Base-by-base conservation (phyloP, 2,113 vertebrate species). In the Pipa parva region DNA sequence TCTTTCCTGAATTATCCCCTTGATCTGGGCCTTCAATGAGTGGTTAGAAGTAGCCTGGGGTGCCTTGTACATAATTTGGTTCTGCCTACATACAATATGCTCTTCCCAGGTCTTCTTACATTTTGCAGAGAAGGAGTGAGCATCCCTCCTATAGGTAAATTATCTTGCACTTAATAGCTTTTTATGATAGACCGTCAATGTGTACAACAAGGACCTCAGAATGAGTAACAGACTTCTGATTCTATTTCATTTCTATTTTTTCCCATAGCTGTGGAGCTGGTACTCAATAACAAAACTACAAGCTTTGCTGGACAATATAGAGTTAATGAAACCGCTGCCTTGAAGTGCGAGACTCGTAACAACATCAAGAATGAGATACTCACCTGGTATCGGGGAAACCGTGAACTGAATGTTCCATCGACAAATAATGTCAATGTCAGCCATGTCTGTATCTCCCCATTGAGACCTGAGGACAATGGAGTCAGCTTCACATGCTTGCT, bases 351-450 rank as follows among this genome's bases (percentile, higher is more conserved):
- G 0, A 78, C 78, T 0, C 63, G 64, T 15, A 80, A 87, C 63
- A 78, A 73, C 64, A 85, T 45, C 18, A 21, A 55, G 36, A 76
- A 62, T 0, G 88, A 91, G 78, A 76, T 80, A 24, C 70, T 91
- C 36, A 70, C 80, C 37, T 91, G 89, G 89, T 85, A 84, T 63
- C 75, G 88, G 6, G 84, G 46, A 21, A 28, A 33, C 0, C 36
- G 63, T 11, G 9, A 0, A 4, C 84, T 91, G 20, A 57, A 45
- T 12, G 69, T 91, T 73, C 75, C 74, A 25, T 51, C 76, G 1
- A 84, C 63, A 2, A 91, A 91, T 27, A 81, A 60, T 63, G 74
- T 85, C 56, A 90, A 90, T 36, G 2, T 73, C 71, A 91, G 88
- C 26, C 75, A 70, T 18, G 26, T 91, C 71, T 90, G 89, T n/a